Conservation (phyloP, 2,113 vertebrate genomes). For the Oreochromis spilurus region DNA sequence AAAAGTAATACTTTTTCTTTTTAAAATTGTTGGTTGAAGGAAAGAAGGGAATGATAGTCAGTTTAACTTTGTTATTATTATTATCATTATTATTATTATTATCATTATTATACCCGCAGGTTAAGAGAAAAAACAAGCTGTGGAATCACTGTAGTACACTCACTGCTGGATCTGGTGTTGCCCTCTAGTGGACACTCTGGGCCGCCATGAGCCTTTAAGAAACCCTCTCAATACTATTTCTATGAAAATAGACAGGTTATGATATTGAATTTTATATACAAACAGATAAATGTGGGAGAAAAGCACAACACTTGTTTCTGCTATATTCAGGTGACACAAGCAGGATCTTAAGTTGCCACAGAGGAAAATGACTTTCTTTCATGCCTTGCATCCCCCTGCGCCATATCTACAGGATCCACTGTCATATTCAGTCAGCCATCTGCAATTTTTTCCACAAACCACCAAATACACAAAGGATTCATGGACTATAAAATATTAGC, state of each 20-base stretch:
- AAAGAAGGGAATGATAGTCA: background rate
- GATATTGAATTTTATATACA: constrained; percentile 38
- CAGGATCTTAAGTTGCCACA: constrained; percentile 1
- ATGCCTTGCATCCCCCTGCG: background rate
- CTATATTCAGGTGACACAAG: constrained; percentile 22
- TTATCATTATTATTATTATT: too few species aligned
- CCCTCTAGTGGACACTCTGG: background rate
- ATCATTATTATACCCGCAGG: background rate
- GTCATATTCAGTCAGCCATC: background rate
- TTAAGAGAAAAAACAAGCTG: background rate
- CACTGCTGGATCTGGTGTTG: background rate
- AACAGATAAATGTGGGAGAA: constrained; percentile 31
- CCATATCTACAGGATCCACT: background rate
- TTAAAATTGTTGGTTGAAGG: background rate
- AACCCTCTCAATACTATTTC: background rate
- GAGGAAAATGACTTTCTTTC: background rate
- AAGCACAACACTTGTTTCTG: background rate
- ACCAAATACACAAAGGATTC: background rate
- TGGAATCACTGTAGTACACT: background rate
- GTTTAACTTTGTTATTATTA: background rate
- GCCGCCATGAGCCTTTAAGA: background rate
- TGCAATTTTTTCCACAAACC: background rate
- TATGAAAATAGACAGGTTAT: background rate
- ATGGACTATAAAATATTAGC: background rate
- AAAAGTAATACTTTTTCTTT: background rate